These are phyloP conservation scores for Esox niger DNA, from an alignment of 2,113 vertebrate genomes.

Conservation along the genomic window DNA sequence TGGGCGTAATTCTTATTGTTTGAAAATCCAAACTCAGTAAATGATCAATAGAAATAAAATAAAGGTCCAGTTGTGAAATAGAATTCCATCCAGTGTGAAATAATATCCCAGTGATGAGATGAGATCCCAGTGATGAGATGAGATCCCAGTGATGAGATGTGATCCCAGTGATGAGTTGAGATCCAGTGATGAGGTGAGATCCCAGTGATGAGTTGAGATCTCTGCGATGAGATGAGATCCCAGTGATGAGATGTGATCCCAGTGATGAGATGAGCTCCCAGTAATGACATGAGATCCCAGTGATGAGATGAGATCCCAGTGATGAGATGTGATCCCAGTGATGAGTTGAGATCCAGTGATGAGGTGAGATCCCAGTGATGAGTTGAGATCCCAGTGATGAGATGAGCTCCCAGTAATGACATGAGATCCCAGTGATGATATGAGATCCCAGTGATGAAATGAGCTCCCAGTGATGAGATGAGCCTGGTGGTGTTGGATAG, in stretches of 20 bases:
- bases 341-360: too few relatives aligned
- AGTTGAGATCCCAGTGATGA: neutral
- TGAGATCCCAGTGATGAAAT: too few relatives aligned
- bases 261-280: neutral
- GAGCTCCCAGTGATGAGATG: neutral
- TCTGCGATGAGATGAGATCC: neutral
- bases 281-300: neutral
- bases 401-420: too few relatives aligned
- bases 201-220: too few relatives aligned
- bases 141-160: neutral
- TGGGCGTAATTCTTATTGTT: too few relatives aligned
- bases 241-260: neutral
- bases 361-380: neutral
- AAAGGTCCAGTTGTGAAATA: too few relatives aligned
- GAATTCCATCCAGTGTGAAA: neutral
- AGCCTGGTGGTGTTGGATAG: neutral
- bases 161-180: too few relatives aligned
- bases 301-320: neutral
- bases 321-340: too few relatives aligned
- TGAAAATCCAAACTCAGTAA: too few relatives aligned
- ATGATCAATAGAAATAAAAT: too few relatives aligned
- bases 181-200: neutral
- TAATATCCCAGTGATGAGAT: neutral
- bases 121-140: constrained; percentile 7
- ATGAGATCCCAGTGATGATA: neutral